Evolutionary conservation across 37 sponge, comb jelly and placozoan genomes (phyloP).

Genomic region (Petrosia ficiformis): DNA sequence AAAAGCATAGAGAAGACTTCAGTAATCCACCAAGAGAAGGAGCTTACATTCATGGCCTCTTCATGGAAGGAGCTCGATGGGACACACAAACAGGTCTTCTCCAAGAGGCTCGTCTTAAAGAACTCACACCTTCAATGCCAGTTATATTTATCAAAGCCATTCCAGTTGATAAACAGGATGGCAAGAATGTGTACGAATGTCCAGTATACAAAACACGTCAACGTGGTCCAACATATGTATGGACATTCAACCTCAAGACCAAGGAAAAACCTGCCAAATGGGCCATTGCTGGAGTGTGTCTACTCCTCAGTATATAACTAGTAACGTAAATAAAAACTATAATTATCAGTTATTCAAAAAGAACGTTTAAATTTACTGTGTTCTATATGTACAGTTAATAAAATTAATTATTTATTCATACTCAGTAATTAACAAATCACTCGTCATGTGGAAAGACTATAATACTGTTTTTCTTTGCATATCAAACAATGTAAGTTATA

Average conservation of each 20-base stretch:
- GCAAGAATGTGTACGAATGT: slow-evolving; percentile 95
- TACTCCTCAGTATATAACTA: slow-evolving; percentile 79
- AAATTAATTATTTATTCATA: too few species aligned
- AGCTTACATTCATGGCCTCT: slow-evolving; percentile 93
- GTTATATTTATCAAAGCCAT: slow-evolving; percentile 96
- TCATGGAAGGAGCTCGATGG: slow-evolving; percentile 99
- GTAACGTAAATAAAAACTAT: too few species aligned
- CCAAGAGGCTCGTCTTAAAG: slow-evolving; percentile 93
- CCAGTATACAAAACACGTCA: slow-evolving; percentile 97
- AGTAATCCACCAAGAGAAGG: slow-evolving; percentile 95
- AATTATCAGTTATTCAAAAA: too few species aligned
- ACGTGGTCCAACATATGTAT: slow-evolving; percentile 95
- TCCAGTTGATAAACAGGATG: slow-evolving; percentile 95
- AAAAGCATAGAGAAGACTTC: slow-evolving; percentile 95
- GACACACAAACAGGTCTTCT: slow-evolving; percentile 88
- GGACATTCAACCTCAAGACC: slow-evolving; percentile 99
- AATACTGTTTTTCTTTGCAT: too few species aligned
- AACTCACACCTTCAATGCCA: slow-evolving; percentile 92
- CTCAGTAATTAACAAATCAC: too few species aligned
- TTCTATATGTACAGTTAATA: too few species aligned
- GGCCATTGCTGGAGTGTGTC: slow-evolving; percentile 94
- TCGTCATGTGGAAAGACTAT: too few species aligned
- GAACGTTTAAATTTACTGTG: too few species aligned
- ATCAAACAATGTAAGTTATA: too few species aligned
- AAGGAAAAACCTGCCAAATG: slow-evolving; percentile 97